phyloP scores from a whole-genome alignment of 2,797 vertebrate genomes.

The Pachyuromys duprasi region DNA sequence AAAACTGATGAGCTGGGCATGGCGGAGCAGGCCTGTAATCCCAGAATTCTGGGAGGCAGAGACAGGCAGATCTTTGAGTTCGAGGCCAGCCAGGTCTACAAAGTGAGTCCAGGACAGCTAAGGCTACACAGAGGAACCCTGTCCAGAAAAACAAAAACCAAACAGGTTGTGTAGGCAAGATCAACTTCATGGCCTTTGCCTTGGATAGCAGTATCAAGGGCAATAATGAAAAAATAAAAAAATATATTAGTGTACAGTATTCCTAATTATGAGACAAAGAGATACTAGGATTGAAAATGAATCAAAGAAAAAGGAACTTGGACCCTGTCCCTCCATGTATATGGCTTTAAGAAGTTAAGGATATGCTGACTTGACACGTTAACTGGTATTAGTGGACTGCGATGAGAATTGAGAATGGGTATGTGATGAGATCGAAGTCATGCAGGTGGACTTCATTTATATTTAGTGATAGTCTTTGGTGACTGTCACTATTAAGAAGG shows the following conservation, averaged over 20 bases:
- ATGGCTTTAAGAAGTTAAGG: neutral
- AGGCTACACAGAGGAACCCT: too few species aligned
- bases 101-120: too few species aligned
- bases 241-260: neutral
- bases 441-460: neutral
- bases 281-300: neutral
- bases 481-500: neutral
- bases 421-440: neutral
- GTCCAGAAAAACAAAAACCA: too few species aligned
- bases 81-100: too few species aligned
- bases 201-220: neutral
- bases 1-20: too few species aligned
- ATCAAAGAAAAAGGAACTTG: neutral
- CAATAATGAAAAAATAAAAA: neutral
- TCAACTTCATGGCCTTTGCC: neutral
- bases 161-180: neutral
- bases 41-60: too few species aligned
- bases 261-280: neutral
- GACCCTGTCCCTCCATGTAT: neutral
- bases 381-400: accelerated
- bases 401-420: neutral
- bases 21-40: too few species aligned
- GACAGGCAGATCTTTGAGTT: too few species aligned
- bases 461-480: neutral
- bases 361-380: neutral